phyloP scores from a whole-genome alignment of 2,797 vertebrate genomes.

The Thripadectes ignobilis region DNA sequence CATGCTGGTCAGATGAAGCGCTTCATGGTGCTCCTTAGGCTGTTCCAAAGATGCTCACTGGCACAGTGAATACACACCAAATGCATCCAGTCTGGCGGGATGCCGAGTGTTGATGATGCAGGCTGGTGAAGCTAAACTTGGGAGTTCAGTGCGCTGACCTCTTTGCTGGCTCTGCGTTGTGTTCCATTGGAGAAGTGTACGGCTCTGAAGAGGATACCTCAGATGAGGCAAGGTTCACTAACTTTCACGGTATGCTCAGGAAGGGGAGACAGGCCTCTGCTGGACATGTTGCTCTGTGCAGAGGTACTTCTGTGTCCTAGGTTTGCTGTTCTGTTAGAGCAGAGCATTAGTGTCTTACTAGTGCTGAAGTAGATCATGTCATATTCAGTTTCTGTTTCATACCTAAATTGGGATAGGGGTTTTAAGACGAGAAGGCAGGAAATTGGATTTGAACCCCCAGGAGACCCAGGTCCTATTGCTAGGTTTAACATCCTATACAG shows the following conservation, averaged over 20 bases:
- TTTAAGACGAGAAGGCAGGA: neutral
- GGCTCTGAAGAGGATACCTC: neutral
- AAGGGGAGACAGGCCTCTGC: neutral
- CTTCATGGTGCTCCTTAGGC: accelerated
- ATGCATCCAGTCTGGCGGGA: neutral
- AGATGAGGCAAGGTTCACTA: neutral
- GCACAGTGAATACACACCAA: accelerated
- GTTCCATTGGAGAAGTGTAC: neutral
- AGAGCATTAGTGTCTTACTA: accelerated
- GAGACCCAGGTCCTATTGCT: neutral
- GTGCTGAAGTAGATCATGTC: neutral
- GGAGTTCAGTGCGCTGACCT: neutral
- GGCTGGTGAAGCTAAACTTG: neutral
- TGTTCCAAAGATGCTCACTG: neutral
- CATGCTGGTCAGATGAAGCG: neutral
- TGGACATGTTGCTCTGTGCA: accelerated
- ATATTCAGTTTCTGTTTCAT: neutral
- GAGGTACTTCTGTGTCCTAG: neutral
- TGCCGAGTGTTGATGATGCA: neutral
- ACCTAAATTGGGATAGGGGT: neutral
- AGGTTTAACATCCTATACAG: accelerated
- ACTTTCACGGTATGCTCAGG: accelerated
- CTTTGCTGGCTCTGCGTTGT: neutral
- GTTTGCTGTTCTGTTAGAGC: neutral
- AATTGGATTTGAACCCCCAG: neutral